Evolutionary conservation across 1,140 invertebrate species (phyloP).

Genomic region (Cheumatopsyche charites): DNA sequence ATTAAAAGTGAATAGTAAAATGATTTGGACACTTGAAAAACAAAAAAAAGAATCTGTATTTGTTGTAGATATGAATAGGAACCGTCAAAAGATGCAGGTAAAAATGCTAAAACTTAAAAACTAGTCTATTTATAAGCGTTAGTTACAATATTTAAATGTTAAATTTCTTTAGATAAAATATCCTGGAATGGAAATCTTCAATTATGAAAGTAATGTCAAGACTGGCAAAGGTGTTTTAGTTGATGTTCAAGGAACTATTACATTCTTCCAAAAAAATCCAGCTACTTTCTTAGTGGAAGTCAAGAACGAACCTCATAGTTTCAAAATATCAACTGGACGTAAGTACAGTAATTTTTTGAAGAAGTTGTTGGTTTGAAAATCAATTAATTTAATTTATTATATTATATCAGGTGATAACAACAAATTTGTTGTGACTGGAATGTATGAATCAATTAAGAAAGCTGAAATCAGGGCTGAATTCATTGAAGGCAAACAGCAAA

Average conservation of each 20-base stretch:
- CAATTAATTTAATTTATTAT: background rate
- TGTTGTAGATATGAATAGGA: background rate
- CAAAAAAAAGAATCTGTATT: constrained; percentile 53
- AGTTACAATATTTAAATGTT: background rate
- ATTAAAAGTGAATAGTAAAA: constrained; percentile 38
- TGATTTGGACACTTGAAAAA: constrained; percentile 46
- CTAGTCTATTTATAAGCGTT: too few species aligned
- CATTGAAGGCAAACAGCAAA: constrained; percentile 62
- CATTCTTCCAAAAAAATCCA: constrained; percentile 8
- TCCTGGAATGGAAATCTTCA: constrained; percentile 26
- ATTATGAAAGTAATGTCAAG: constrained; percentile 20
- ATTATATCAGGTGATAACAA: background rate
- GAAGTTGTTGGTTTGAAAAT: background rate
- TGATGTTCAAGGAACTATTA: background rate
- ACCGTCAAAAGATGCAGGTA: constrained; percentile 22
- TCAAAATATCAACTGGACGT: background rate
- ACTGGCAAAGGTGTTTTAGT: background rate
- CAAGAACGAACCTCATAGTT: background rate
- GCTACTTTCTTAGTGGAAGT: background rate
- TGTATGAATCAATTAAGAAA: constrained; percentile 68
- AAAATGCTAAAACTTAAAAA: too few species aligned
- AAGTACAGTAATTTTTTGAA: background rate
- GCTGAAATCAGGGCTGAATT: constrained; percentile 67
- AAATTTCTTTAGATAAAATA: constrained; percentile 5
- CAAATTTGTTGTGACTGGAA: constrained; percentile 55